phyloP scores from a whole-genome alignment of 2,113 vertebrate species.

The Ictalurus punctatus region DNA sequence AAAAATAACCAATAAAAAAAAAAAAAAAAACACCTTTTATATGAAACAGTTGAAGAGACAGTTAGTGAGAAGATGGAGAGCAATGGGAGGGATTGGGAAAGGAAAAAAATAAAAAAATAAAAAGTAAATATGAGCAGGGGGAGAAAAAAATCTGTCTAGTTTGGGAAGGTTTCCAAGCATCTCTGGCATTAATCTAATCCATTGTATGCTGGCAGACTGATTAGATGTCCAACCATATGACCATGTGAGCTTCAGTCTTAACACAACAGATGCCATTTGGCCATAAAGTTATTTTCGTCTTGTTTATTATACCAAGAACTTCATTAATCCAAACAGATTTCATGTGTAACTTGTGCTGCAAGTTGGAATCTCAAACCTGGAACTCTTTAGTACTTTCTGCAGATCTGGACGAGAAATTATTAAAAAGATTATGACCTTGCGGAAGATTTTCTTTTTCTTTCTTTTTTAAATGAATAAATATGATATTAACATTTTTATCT shows the following conservation, averaged over 20 bases:
- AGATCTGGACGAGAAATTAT: neutral
- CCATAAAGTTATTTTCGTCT: conserved; percentile 51
- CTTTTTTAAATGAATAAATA: neutral
- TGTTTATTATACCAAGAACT: conserved; percentile 47
- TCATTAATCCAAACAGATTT: conserved; percentile 36
- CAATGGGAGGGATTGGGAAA: neutral
- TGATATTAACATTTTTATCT: conserved; percentile 34
- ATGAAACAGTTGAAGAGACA: conserved; percentile 41
- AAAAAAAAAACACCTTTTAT: conserved; percentile 26
- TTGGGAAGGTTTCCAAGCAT: conserved; percentile 52
- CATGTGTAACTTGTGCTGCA: neutral
- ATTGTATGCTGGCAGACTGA: conserved; percentile 53
- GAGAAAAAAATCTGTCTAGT: conserved; percentile 39
- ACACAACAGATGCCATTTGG: conserved; percentile 56
- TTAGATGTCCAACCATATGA: conserved; percentile 53
- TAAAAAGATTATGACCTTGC: conserved; percentile 9
- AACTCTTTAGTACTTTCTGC: conserved; percentile 4
- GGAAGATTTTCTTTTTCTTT: neutral
- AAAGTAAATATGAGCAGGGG: conserved; percentile 10
- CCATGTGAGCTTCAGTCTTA: conserved; percentile 50
- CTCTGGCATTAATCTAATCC: conserved; percentile 51
- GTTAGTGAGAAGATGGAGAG: conserved; percentile 37
- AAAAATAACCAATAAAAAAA: too few species aligned
- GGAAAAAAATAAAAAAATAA: neutral
- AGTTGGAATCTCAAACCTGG: conserved; percentile 7